Percentiles rank a stretch among this genome's conserved stretches.
Conservation (phyloP, 1,140 invertebrate genomes). For the Lycorma delicatula region DNA sequence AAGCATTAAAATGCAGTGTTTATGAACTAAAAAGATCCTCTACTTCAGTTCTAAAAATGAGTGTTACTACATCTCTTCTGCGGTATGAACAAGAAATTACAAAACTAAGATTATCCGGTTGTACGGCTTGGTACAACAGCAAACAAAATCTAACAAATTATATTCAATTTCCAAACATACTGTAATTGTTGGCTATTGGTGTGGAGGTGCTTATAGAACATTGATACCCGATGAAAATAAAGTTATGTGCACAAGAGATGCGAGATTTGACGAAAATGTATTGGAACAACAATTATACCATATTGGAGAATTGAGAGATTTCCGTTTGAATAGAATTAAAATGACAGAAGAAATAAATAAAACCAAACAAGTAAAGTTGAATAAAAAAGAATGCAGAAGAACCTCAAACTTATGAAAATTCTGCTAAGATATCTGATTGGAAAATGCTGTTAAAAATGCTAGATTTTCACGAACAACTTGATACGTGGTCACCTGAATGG, state of each 20-base stretch:
- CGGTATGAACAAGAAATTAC: constrained; percentile 12
- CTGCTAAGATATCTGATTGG: constrained; percentile 35
- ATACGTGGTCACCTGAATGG: constrained; percentile 32
- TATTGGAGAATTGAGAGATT: background rate
- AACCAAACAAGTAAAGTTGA: constrained; percentile 8
- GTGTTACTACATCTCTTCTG: constrained; percentile 1
- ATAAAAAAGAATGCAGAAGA: constrained; percentile 3
- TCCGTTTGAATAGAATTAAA: background rate
- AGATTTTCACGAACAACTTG: constrained; percentile 32
- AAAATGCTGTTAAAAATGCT: constrained; percentile 35
- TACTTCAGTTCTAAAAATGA: background rate
- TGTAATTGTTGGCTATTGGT: constrained; percentile 11
- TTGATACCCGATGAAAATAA: constrained; percentile 8
- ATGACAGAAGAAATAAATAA: constrained; percentile 7
- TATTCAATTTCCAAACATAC: constrained; percentile 4
- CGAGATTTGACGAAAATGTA: constrained; percentile 13
- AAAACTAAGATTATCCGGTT: constrained; percentile 15
- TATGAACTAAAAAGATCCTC: constrained; percentile 18
- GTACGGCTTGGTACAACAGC: constrained; percentile 2
- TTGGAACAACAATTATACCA: background rate
- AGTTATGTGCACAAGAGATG: constrained; percentile 9
- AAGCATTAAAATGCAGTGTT: constrained; percentile 25
- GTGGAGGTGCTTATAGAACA: constrained; percentile 1
- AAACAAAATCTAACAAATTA: constrained; percentile 13
- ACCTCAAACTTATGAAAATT: constrained; percentile 29